Conservation (phyloP, 2,113 vertebrate species). For the Naja naja region DNA sequence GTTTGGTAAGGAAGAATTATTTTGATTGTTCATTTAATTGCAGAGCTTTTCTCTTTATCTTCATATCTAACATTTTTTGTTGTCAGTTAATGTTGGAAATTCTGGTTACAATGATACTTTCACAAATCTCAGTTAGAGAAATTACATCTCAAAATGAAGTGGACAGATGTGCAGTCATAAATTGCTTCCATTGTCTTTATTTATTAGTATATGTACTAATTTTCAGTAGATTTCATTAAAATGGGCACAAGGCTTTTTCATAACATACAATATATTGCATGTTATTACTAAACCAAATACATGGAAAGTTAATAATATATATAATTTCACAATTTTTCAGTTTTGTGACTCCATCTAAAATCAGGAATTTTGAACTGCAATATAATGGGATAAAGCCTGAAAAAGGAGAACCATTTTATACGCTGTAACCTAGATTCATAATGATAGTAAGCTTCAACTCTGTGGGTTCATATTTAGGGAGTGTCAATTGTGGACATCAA, state of each 20-base stretch:
- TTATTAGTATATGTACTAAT: neutral
- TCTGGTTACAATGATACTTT: neutral
- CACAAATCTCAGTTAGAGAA: neutral
- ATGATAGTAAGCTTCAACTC: slow-evolving; percentile 6
- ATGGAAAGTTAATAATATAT: neutral
- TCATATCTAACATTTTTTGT: neutral
- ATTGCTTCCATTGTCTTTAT: neutral
- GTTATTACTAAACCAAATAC: neutral
- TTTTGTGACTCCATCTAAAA: neutral
- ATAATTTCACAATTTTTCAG: neutral
- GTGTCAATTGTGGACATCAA: neutral
- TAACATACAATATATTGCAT: neutral
- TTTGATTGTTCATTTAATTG: neutral
- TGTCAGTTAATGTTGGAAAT: neutral
- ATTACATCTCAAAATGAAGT: neutral
- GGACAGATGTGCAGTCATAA: neutral
- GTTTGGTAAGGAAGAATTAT: neutral
- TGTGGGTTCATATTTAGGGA: neutral
- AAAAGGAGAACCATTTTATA: neutral
- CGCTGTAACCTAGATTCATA: slow-evolving; percentile 21
- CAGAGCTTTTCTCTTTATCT: neutral
- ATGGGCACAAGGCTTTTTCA: neutral
- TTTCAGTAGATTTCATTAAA: neutral
- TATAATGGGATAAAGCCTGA: slow-evolving; percentile 2
- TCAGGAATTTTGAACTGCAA: slow-evolving; percentile 10